Conservation (phyloP, 2,888 invertebrate species). For the Sarcophaga rosellei region DNA sequence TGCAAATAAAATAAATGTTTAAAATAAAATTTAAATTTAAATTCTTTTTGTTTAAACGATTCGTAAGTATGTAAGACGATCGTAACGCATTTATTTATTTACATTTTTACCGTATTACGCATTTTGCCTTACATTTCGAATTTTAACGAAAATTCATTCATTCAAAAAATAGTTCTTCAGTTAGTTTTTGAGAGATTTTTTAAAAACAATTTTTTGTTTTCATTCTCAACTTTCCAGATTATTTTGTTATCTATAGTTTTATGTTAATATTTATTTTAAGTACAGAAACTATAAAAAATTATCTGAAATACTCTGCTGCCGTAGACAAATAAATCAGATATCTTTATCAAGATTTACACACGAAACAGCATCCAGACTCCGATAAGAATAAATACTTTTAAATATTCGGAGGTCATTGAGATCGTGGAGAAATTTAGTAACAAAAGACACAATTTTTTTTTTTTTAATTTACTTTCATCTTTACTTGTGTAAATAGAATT, state of each 20-base stretch:
- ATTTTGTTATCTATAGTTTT: slow-evolving; percentile 34
- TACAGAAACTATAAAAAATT: slow-evolving; percentile 21
- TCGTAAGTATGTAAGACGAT: background rate
- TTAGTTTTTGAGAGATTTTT: slow-evolving; percentile 47
- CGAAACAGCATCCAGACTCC: background rate
- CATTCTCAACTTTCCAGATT: slow-evolving; percentile 41
- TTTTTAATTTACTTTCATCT: background rate
- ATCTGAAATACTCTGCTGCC: slow-evolving; percentile 52
- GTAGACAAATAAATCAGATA: slow-evolving; percentile 48
- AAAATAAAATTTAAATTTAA: background rate
- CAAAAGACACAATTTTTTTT: background rate
- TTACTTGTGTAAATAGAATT: slow-evolving; percentile 1
- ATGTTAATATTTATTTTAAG: slow-evolving; percentile 38
- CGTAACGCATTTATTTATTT: slow-evolving; percentile 67
- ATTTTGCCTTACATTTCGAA: slow-evolving; percentile 41
- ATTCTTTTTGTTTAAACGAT: background rate
- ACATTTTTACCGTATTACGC: slow-evolving; percentile 78
- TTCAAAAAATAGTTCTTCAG: slow-evolving; percentile 48
- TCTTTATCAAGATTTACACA: slow-evolving; percentile 43
- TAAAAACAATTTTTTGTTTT: background rate
- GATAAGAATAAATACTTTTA: slow-evolving; percentile 42
- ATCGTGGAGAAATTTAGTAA: background rate
- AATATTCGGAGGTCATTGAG: slow-evolving; percentile 39
- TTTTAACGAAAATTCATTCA: slow-evolving; percentile 53
- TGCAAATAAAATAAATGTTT: slow-evolving; percentile 36